Percentiles rank a stretch among this genome's conserved stretches.
Evolutionary conservation across 2,113 vertebrate genomes (phyloP).

Genomic region (Pardalotus punctatus): DNA sequence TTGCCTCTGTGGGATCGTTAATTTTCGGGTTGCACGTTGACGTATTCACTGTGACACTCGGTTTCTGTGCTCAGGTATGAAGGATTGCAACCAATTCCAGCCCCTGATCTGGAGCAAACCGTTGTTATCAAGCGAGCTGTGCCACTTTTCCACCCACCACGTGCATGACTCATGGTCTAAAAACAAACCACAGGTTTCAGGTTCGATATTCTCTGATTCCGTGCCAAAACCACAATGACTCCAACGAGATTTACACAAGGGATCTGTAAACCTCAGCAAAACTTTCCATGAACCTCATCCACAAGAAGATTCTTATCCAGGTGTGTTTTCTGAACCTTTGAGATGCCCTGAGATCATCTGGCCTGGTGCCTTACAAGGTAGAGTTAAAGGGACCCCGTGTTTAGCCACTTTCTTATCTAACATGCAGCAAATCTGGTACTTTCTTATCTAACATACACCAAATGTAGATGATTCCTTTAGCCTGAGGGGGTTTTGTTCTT

Average conservation of each 20-base stretch:
- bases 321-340: conserved; percentile 49
- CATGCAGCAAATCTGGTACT: background rate
- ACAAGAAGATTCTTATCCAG: conserved; percentile 50
- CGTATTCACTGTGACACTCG: background rate
- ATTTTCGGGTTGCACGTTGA: background rate
- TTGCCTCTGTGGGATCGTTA: background rate
- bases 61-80: conserved; percentile 1
- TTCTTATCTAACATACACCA: conserved; percentile 23
- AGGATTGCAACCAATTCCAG: background rate
- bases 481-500: conserved; percentile 20
- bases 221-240: conserved; percentile 52
- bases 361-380: background rate
- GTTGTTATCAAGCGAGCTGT: background rate
- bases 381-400: background rate
- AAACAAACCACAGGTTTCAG: conserved; percentile 53
- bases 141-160: conserved; percentile 45
- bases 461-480: conserved; percentile 28
- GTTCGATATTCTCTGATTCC: conserved; percentile 24
- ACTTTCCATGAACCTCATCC: conserved; percentile 66
- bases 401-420: conserved; percentile 44
- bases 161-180: conserved; percentile 38
- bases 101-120: background rate
- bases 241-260: conserved; percentile 37
- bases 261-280: conserved; percentile 56
- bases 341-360: conserved; percentile 57